Base-by-base conservation (phyloP, 2,113 vertebrate species). In the Nothobranchius furzeri region DNA sequence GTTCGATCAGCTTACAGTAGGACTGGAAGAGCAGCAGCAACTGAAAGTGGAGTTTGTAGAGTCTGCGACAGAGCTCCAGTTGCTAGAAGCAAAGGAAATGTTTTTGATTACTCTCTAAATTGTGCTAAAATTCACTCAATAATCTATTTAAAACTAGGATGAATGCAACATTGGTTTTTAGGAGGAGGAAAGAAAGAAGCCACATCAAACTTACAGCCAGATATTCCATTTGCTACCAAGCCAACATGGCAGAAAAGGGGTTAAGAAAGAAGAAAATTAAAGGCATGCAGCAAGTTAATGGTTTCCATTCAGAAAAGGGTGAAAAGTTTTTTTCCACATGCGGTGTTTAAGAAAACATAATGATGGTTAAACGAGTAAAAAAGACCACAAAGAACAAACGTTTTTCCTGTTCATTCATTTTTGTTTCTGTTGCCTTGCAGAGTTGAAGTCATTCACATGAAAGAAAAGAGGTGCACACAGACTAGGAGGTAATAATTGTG, bases 191-290 rank as follows among this genome's bases (percentile, higher is more conserved):
- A 76, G 87, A 93, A 95, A 93, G 92, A 93, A 85, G 64, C 72
- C 63, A 85, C 56, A 85, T 79, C 91, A 83, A 94, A 97, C 95
- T 96, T 97, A 96, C 95, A 96, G 96, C 95, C 91, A 97, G 94
- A 94, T 93, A 95, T 93, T 96, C 96, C 96, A 98, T 96, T 96
- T 95, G 95, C 96, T 98, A 96, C 90, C 91, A 94, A 95, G 95
- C 93, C 93, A 94, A 95, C 95, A 93, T 95, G 92, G 94, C 87
- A 94, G 90, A 92, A 90, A 93, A 93, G 88, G 94, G 92, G 93
- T 76, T 64, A 94, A 92, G 94, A 94, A 93, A 92, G 93, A 73
- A 95, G 92, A 87, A 61, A 88, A 65, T 50, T 7, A 46, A 87
- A 58, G 58, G 87, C 96, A 95, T 95, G 95, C 95, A 92, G 49